Evolutionary conservation across 2,888 invertebrate genomes (phyloP).

Genomic region (Pocota personata): DNA sequence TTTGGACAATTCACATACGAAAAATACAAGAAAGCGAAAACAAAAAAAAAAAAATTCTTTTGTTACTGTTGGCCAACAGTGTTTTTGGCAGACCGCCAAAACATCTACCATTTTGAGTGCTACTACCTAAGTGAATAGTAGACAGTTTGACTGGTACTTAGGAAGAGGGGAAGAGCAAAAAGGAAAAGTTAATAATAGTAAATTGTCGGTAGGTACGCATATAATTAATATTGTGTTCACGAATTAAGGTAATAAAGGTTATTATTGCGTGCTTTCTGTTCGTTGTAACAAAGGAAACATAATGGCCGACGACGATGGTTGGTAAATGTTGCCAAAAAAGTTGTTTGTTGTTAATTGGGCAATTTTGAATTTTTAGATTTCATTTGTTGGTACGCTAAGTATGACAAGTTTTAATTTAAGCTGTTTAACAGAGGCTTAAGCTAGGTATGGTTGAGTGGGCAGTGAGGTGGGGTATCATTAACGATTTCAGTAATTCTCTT

Average conservation of each 20-base stretch:
- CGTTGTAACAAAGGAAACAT: neutral
- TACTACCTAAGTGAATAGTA: neutral
- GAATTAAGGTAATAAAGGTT: slow-evolving; percentile 44
- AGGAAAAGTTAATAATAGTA: slow-evolving; percentile 32
- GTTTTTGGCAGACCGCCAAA: slow-evolving; percentile 48
- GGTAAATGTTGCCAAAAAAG: neutral
- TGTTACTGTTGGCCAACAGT: slow-evolving; percentile 43
- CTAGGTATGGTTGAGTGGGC: no score
- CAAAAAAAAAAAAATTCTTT: neutral
- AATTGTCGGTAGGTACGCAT: slow-evolving; percentile 26
- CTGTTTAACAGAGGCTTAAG: no score
- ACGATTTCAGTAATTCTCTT: no score
- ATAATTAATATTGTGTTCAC: slow-evolving; percentile 33
- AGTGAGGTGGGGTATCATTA: no score
- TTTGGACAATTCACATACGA: no score
- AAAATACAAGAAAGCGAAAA: neutral
- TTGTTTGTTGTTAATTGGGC: neutral
- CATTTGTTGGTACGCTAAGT: no score
- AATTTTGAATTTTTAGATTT: neutral
- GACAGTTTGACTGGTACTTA: neutral
- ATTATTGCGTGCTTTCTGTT: neutral
- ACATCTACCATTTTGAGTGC: neutral
- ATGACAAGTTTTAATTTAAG: no score
- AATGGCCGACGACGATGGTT: neutral
- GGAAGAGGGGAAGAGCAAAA: neutral